Conservation (phyloP, 1,140 invertebrate species). For the Sinella curviseta region DNA sequence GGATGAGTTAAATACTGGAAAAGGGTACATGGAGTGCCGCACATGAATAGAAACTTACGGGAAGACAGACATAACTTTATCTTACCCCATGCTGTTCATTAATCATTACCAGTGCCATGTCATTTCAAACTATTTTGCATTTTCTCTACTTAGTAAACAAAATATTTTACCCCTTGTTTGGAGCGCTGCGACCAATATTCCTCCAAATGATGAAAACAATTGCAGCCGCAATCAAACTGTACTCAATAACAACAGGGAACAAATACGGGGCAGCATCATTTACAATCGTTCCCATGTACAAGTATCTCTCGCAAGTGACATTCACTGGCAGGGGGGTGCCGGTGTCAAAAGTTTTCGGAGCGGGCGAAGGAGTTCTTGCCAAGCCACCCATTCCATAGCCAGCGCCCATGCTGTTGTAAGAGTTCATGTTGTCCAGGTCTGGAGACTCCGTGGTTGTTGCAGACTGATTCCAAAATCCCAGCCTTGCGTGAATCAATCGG, state of each 20-base stretch:
- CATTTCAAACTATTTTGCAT: too few species aligned
- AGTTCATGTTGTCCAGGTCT: constrained; percentile 14
- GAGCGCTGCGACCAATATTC: constrained; percentile 78
- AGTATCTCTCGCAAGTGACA: constrained; percentile 70
- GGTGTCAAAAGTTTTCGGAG: constrained; percentile 21
- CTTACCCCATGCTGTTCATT: too few species aligned
- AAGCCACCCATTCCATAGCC: constrained; percentile 7
- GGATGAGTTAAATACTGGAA: too few species aligned
- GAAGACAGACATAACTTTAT: too few species aligned
- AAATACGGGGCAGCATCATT: constrained; percentile 87
- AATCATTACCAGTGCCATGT: too few species aligned
- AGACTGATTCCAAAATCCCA: constrained; percentile 38
- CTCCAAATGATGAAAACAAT: constrained; percentile 98
- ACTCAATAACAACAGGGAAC: constrained; percentile 95
- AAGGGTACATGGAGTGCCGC: too few species aligned
- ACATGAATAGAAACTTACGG: too few species aligned
- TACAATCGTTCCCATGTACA: constrained; percentile 91
- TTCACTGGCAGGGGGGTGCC: constrained; percentile 43
- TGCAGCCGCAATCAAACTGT: constrained; percentile 92
- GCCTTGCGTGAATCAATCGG: constrained; percentile 35
- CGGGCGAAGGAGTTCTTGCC: constrained; percentile 12
- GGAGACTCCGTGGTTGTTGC: constrained; percentile 31
- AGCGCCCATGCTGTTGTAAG: constrained; percentile 20
- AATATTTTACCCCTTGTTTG: constrained; percentile 38
- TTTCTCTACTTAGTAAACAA: neutral